These are phyloP conservation scores for Otis tarda DNA, from an alignment of 2,113 vertebrate genomes.

Conservation along the genomic window DNA sequence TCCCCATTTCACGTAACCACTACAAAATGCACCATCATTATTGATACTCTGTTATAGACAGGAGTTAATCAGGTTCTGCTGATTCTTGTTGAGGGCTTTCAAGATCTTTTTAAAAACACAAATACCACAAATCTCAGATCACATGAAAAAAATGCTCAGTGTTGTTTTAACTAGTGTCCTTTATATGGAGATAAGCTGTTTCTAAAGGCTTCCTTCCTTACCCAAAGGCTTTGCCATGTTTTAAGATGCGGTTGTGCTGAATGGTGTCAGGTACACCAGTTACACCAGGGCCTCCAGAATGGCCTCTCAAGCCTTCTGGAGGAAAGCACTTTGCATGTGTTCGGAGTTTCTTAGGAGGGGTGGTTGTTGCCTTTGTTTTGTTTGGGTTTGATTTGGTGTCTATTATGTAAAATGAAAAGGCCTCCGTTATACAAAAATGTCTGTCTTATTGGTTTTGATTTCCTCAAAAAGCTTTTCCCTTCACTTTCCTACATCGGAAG, in stretches of 20 bases:
- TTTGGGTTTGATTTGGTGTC: background rate
- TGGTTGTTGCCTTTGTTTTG: background rate
- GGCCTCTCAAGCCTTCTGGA: background rate
- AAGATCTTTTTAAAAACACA: background rate
- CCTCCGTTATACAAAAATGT: background rate
- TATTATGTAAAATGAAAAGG: background rate
- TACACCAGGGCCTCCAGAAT: background rate
- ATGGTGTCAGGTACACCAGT: background rate
- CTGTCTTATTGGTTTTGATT: background rate
- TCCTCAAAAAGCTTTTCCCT: background rate
- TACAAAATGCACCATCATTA: background rate
- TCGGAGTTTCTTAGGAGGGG: too few relatives aligned
- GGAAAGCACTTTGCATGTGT: too few relatives aligned
- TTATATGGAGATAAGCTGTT: background rate
- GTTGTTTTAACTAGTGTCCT: background rate
- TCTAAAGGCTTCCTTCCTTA: background rate
- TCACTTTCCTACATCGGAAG: background rate
- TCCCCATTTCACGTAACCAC: background rate
- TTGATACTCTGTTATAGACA: background rate
- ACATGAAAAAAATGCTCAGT: too few relatives aligned
- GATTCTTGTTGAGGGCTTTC: background rate
- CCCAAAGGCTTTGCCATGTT: background rate
- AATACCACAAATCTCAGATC: background rate
- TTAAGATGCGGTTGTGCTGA: background rate
- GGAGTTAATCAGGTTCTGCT: background rate